Evolutionary conservation across 2,888 invertebrate species (phyloP), one percentile per base, ranked within the genome.

Genomic region (Megaustenia siamemsis): DNA sequence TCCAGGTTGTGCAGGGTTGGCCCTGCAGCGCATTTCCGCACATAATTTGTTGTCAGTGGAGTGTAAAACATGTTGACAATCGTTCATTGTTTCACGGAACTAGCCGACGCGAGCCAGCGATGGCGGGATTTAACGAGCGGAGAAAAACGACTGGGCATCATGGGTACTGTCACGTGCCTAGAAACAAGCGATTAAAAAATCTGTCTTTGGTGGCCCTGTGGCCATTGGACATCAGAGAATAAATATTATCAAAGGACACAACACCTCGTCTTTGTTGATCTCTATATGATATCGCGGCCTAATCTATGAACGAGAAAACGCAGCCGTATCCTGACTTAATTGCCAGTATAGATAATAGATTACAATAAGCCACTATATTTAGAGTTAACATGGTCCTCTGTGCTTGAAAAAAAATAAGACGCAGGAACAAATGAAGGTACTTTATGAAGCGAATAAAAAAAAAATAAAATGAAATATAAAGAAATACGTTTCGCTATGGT

Each of bases 171-270:
- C 77, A 63, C 78, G 78, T 78, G 78, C 66, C 69, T 68, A 53
- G 69, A 80, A 49, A 80, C 56, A 80, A 80, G 69, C 68, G 49
- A 80, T 80, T 69, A 80, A 24, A n/a, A 80, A 69, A 56, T 80
- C 53, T 69, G 69, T 43, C 45, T 43, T 21, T 56, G 28, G 77
- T 32, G 8, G 24, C 68, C n/a, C 12, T 18, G 35, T 12, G 35
- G 53, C 69, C 80, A 49, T 69, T 80, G 68, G 66, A 15, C 24
- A 45, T 79, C 45, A 28, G 77, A 32, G 49, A 32, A 49, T 32
- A 73, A 45, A 49, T 73, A 32, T 49, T 32, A 73, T 32, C 4
- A 49, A 45, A 32, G 73, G 49, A 49, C 28, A 32, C 28, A 32
- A 49, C 49, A 45, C 32, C 49, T 73, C 32, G 21, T 49, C 32